Evolutionary conservation across 2,888 invertebrate genomes (phyloP).

Genomic region (Melanostoma mellinum): DNA sequence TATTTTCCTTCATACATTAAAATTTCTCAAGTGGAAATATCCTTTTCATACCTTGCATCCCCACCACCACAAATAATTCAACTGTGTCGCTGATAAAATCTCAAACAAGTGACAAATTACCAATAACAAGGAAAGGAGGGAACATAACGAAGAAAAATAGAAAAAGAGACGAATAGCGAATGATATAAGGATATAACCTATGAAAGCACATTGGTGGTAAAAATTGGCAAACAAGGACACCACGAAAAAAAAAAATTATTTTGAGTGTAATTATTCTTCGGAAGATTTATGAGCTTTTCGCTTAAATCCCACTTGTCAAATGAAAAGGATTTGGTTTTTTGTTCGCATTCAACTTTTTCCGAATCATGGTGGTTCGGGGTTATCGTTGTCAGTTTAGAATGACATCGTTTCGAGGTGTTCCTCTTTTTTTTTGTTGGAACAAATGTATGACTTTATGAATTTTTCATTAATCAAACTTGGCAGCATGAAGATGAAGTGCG

Average conservation of each 20-base stretch:
- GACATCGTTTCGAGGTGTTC: conserved; percentile 12
- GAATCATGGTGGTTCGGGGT: conserved; percentile 22
- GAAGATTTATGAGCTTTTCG: conserved; percentile 61
- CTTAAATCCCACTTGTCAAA: conserved; percentile 43
- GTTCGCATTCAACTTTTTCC: conserved; percentile 4
- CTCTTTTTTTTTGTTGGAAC: neutral
- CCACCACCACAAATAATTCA: conserved; percentile 46
- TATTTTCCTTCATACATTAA: neutral
- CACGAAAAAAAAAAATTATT: conserved; percentile 25
- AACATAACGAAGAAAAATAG: neutral
- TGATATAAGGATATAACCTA: conserved; percentile 3
- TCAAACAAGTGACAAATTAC: conserved; percentile 65
- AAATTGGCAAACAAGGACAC: conserved; percentile 42
- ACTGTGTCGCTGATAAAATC: conserved; percentile 57
- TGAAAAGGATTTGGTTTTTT: conserved; percentile 26
- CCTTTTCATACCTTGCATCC: neutral
- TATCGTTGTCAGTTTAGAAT: conserved; percentile 12
- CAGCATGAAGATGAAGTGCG: neutral
- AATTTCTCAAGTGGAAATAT: conserved; percentile 5
- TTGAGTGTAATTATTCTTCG: conserved; percentile 56
- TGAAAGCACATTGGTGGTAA: conserved; percentile 33
- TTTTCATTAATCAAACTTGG: conserved; percentile 26
- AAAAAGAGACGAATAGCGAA: neutral
- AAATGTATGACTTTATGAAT: conserved; percentile 31
- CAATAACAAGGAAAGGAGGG: conserved; percentile 35